Conservation (phyloP, 2,888 invertebrate genomes). For the Endotricha flammealis region DNA sequence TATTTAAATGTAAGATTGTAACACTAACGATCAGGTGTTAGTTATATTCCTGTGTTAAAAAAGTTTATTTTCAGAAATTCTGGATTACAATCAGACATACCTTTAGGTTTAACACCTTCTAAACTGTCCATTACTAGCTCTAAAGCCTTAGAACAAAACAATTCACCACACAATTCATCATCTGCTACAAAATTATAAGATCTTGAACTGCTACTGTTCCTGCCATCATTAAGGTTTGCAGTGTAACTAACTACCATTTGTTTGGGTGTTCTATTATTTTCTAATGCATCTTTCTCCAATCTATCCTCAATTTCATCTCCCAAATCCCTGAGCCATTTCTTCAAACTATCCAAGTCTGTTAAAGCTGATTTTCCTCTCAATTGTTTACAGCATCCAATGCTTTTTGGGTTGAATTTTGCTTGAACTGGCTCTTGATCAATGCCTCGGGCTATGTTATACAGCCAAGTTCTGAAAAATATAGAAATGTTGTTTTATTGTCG, state of each 20-base stretch:
- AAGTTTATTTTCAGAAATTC: neutral
- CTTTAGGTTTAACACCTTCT: slow-evolving; percentile 55
- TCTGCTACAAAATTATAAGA: slow-evolving; percentile 74
- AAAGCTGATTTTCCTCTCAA: slow-evolving; percentile 91
- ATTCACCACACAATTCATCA: slow-evolving; percentile 82
- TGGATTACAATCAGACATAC: slow-evolving; percentile 30
- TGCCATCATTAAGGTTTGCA: slow-evolving; percentile 71
- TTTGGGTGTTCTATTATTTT: slow-evolving; percentile 89
- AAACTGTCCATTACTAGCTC: slow-evolving; percentile 82
- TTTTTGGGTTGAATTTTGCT: slow-evolving; percentile 90
- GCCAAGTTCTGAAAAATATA: slow-evolving; percentile 81
- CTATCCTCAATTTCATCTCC: slow-evolving; percentile 90
- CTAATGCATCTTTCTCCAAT: slow-evolving; percentile 85
- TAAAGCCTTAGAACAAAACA: slow-evolving; percentile 81
- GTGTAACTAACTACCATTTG: slow-evolving; percentile 87
- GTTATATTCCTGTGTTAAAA: too few species aligned
- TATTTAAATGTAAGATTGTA: neutral
- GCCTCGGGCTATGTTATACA: slow-evolving; percentile 91
- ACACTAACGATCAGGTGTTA: too few species aligned
- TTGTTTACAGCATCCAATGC: slow-evolving; percentile 97
- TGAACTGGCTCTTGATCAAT: slow-evolving; percentile 92
- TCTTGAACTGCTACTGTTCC: slow-evolving; percentile 81
- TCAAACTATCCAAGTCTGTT: slow-evolving; percentile 79
- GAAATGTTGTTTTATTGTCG: too few species aligned
- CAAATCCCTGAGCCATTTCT: slow-evolving; percentile 89